phyloP scores from a whole-genome alignment of 2,888 invertebrate species.

The Cacoxenus indagator region DNA sequence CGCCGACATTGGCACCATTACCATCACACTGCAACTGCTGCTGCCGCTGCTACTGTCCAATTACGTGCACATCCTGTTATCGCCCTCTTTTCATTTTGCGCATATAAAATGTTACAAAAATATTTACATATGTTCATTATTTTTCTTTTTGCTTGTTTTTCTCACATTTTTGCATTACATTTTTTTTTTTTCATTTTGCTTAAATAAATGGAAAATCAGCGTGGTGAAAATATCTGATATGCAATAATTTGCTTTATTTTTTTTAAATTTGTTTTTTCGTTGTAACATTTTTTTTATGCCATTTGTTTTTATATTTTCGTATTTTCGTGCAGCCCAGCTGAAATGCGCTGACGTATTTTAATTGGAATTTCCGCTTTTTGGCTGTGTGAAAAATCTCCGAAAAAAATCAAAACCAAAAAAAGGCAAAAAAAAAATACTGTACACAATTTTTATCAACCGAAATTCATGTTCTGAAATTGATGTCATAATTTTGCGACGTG shows the following conservation, averaged over 20 bases:
- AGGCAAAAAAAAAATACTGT: neutral
- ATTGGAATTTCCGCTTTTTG: conserved; percentile 59
- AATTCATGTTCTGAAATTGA: conserved; percentile 22
- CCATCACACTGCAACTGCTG: too few relatives aligned
- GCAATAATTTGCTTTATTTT: conserved; percentile 24
- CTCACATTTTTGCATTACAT: neutral
- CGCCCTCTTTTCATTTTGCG: conserved; percentile 45
- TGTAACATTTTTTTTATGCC: conserved; percentile 24
- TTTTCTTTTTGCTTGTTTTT: neutral
- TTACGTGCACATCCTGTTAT: conserved; percentile 58
- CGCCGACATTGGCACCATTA: neutral
- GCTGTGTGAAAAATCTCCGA: conserved; percentile 49
- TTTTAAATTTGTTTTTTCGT: conserved; percentile 24
- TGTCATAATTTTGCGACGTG: conserved; percentile 4
- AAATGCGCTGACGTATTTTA: conserved; percentile 56
- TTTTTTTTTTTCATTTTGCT: conserved; percentile 45
- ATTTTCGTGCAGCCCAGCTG: neutral
- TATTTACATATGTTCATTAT: conserved; percentile 40
- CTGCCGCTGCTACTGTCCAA: conserved; percentile 49
- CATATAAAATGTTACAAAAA: conserved; percentile 48
- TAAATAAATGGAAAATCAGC: conserved; percentile 57
- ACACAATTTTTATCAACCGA: conserved; percentile 42
- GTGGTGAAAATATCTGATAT: conserved; percentile 12
- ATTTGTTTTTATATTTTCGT: conserved; percentile 35
- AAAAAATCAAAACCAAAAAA: neutral